Evolutionary conservation across 2,113 vertebrate genomes (phyloP).

Genomic region (Bos indicus): DNA sequence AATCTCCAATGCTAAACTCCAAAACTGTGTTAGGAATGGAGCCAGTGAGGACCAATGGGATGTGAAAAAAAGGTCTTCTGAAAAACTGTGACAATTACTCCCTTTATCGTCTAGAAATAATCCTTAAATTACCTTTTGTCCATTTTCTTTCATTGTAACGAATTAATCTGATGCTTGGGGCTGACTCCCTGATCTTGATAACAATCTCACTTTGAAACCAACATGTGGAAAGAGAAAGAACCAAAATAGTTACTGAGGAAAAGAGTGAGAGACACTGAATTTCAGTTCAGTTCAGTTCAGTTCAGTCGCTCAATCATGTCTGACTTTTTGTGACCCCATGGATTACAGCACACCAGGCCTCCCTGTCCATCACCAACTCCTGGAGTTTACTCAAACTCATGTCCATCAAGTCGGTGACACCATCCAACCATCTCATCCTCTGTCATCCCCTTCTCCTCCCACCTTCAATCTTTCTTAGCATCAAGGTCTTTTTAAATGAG

Average conservation of each 20-base stretch:
- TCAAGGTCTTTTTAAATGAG: neutral
- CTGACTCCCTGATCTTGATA: neutral
- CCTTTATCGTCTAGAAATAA: neutral
- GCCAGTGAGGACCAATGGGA: neutral
- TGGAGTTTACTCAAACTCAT: neutral
- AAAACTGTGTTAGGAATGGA: neutral
- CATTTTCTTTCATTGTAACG: neutral
- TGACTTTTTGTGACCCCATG: neutral
- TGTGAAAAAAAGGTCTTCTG: neutral
- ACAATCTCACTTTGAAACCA: neutral
- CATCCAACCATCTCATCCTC: neutral
- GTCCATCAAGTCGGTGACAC: neutral
- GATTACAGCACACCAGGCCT: neutral
- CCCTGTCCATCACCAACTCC: neutral
- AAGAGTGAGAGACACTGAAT: neutral
- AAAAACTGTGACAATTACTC: neutral
- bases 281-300: neutral
- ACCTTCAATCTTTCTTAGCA: neutral
- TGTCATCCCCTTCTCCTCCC: neutral
- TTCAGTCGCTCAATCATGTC: fast-evolving
- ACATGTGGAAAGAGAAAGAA: neutral
- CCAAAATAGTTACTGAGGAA: neutral
- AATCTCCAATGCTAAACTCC: neutral
- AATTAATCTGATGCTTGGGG: neutral
- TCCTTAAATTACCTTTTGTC: neutral